Percentiles rank a stretch among this genome's conserved stretches.
phyloP scores from a whole-genome alignment of 2,888 invertebrate genomes.

The Melanchra persicariae region DNA sequence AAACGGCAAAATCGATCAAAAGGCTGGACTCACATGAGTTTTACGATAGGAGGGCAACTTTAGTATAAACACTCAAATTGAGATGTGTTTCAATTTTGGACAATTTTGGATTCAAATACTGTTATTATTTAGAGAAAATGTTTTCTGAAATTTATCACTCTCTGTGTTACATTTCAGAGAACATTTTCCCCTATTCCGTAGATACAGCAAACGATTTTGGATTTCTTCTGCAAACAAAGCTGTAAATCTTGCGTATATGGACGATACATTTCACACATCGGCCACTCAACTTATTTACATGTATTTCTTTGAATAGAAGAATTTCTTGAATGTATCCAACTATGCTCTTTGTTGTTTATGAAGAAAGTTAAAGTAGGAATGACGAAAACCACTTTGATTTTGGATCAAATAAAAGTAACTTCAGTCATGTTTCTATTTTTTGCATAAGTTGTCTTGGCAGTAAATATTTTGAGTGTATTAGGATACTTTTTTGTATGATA shows the following conservation, averaged over 20 bases:
- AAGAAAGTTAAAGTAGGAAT: conserved; percentile 9
- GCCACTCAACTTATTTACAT: conserved; percentile 48
- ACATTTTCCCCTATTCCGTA: conserved; percentile 1
- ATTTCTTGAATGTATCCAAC: conserved; percentile 14
- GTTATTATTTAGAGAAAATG: neutral
- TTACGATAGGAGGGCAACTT: too few species aligned
- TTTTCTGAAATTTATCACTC: too few species aligned
- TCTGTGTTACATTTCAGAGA: conserved; percentile 13
- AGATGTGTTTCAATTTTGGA: too few species aligned
- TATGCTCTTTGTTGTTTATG: conserved; percentile 9
- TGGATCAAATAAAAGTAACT: conserved; percentile 8
- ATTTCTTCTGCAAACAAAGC: conserved; percentile 51
- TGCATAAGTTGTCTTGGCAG: too few species aligned
- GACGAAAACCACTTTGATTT: conserved; percentile 31
- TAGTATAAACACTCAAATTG: too few species aligned
- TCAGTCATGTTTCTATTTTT: neutral
- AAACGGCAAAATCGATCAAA: conserved; percentile 26
- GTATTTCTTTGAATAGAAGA: conserved; percentile 27
- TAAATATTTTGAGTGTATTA: too few species aligned
- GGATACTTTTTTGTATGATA: neutral
- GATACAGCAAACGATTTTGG: conserved; percentile 20
- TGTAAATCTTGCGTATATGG: conserved; percentile 51
- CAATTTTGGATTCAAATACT: neutral
- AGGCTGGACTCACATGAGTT: conserved; percentile 7
- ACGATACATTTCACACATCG: conserved; percentile 32